Evolutionary conservation across 2,113 vertebrate species (phyloP).

Genomic region (Hemibagrus wyckioides): DNA sequence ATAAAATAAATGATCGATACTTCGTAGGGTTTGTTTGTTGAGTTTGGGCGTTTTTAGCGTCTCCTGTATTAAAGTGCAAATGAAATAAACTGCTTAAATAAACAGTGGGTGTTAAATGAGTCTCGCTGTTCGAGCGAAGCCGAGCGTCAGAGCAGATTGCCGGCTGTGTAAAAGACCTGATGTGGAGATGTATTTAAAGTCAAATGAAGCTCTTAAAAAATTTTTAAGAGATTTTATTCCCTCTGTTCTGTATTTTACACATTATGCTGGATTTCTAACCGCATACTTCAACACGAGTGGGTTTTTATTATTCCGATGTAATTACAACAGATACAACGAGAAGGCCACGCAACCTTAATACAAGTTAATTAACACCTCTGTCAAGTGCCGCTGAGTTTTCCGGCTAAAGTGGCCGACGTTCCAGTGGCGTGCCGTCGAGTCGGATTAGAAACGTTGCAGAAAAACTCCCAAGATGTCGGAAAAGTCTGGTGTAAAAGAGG

Average conservation of each 20-base stretch:
- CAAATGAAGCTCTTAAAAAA: background rate
- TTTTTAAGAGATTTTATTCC: background rate
- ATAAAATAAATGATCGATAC: background rate
- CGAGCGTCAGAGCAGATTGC: background rate
- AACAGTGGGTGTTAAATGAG: background rate
- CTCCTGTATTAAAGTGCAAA: background rate
- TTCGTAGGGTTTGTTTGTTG: background rate
- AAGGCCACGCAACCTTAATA: background rate
- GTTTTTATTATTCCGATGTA: background rate
- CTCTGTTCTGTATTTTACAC: background rate
- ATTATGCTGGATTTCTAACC: background rate
- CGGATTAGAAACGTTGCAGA: background rate
- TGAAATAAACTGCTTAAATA: background rate
- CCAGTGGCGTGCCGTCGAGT: background rate
- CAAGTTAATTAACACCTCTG: background rate
- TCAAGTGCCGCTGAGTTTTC: background rate
- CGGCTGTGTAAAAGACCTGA: background rate
- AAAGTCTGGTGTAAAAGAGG: background rate
- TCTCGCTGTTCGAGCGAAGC: background rate
- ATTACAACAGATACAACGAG: background rate
- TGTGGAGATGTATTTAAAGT: background rate
- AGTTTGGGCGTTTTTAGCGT: background rate
- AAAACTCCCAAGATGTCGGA: background rate
- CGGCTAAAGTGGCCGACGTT: background rate
- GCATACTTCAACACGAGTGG: background rate